Evolutionary conservation across 2,797 vertebrate species (phyloP), one percentile per base, ranked within the genome.

Genomic region (Sebastolobus altivelis): DNA sequence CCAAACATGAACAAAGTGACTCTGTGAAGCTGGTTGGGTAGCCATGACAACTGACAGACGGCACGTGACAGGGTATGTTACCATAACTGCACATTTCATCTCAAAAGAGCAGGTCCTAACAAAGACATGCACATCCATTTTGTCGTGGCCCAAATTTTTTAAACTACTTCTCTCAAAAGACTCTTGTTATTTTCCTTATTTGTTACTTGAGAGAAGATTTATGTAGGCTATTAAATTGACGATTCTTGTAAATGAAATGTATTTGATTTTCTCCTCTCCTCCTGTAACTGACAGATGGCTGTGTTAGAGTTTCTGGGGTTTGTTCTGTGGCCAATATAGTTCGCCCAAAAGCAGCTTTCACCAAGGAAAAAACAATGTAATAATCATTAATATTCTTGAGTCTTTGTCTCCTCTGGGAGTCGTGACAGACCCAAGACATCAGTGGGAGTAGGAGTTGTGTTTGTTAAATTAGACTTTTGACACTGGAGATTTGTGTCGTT

Each of bases 81-180:
- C 75, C 27, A 68, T 52, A 66, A 68, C 79, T 56, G 65, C 70
- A 58, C 18, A 10, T 74, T 61, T 69, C 14, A 31, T 49, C 13
- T 69, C 16, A 29, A 27, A 60, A 55, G 14, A 73, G 33, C 12
- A 40, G 6, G 22, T 11, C n/a, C 16, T 43, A 31, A 78, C 20
- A 46, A 37, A 63, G 37, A 49, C 46, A 14, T 52, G 22, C 18
- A 25, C 58, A 20, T 52, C 13, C 37, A 33, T 52, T 63, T 31
- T 58, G 20, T 59, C 31, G 58, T 3, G 4, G 10, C 20, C 22
- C 3, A 43, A 71, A 60, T 29, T 11, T n/a, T 22, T 18, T 14
- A 9, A 68, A 27, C 20, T 10, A 18, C 25, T 25, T 37, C 22
- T 13, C 25, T 71, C 3, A 61, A 77, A 54, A 16, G 9, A 13